phyloP scores from a whole-genome alignment of 2,797 vertebrate species.

The Sebastolobus alascanus region DNA sequence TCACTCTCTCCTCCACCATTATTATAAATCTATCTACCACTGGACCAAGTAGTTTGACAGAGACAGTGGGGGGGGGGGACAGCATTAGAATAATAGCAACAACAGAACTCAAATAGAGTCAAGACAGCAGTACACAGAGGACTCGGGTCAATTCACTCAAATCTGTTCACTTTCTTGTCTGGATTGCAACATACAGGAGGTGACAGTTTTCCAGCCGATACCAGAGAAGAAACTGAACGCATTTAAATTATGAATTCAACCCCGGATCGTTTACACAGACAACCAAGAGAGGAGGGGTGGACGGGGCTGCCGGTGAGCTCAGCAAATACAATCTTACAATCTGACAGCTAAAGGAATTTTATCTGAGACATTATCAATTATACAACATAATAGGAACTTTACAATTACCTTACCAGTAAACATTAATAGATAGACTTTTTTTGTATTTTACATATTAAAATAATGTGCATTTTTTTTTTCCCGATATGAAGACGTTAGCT shows the following conservation, averaged over 20 bases:
- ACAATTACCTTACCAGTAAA: constrained; percentile 85
- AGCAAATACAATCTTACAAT: constrained; percentile 82
- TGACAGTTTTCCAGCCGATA: constrained; percentile 17
- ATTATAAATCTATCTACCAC: constrained; percentile 72
- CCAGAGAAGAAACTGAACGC: constrained; percentile 30
- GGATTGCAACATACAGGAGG: constrained; percentile 17
- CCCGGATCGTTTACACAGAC: constrained; percentile 61
- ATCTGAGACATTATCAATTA: constrained; percentile 70
- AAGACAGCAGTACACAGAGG: constrained; percentile 63
- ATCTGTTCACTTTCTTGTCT: constrained; percentile 42
- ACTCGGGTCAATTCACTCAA: constrained; percentile 47
- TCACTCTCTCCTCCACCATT: constrained; percentile 61
- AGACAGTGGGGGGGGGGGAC: constrained; percentile 62
- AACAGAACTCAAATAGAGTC: constrained; percentile 75
- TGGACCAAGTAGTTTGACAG: constrained; percentile 74
- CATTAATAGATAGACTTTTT: constrained; percentile 88
- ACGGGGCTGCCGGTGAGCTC: constrained; percentile 64
- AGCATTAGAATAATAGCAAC: constrained; percentile 74
- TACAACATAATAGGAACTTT: constrained; percentile 85
- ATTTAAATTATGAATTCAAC: constrained; percentile 41
- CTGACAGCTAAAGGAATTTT: constrained; percentile 76
- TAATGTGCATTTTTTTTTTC: constrained; percentile 79
- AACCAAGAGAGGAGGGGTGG: constrained; percentile 52
- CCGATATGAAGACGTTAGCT: constrained; percentile 55
- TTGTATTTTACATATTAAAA: constrained; percentile 88